Conservation (phyloP, 1,140 invertebrate genomes). For the Orchestia grillus region DNA sequence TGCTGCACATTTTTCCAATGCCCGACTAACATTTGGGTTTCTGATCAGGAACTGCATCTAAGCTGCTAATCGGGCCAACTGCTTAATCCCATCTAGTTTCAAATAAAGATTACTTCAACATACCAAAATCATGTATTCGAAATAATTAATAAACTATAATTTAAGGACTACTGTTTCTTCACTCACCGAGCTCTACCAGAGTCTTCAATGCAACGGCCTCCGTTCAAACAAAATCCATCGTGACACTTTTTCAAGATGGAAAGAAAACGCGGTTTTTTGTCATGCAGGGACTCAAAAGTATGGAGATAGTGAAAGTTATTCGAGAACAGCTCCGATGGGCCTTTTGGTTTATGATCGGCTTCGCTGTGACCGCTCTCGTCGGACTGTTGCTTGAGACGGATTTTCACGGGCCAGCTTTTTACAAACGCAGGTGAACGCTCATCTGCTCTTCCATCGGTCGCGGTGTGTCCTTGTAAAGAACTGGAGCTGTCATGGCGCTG, state of each 20-base stretch:
- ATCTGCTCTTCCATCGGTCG: too few relatives aligned
- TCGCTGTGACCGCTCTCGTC: too few relatives aligned
- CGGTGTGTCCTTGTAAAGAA: neutral
- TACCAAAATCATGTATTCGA: too few relatives aligned
- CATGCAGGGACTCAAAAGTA: neutral
- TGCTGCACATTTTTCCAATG: too few relatives aligned
- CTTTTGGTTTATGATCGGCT: neutral
- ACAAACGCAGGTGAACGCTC: neutral
- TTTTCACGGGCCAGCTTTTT: slow-evolving; percentile 17
- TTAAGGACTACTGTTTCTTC: neutral
- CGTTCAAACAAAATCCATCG: slow-evolving; percentile 7
- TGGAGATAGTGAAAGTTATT: neutral
- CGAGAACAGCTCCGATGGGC: too few relatives aligned
- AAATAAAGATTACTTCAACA: too few relatives aligned
- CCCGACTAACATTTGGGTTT: too few relatives aligned
- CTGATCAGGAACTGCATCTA: too few relatives aligned
- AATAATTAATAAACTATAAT: too few relatives aligned
- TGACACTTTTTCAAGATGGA: neutral
- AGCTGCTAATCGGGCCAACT: too few relatives aligned
- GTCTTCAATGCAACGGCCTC: slow-evolving; percentile 10
- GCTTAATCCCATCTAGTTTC: too few relatives aligned
- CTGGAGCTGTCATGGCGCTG: too few relatives aligned
- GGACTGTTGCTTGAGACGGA: neutral
- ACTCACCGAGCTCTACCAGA: neutral
- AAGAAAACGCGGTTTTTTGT: neutral